Evolutionary conservation across 1,140 invertebrate species (phyloP), one percentile per base, ranked within the genome.

Genomic region (Subanguina moxae): DNA sequence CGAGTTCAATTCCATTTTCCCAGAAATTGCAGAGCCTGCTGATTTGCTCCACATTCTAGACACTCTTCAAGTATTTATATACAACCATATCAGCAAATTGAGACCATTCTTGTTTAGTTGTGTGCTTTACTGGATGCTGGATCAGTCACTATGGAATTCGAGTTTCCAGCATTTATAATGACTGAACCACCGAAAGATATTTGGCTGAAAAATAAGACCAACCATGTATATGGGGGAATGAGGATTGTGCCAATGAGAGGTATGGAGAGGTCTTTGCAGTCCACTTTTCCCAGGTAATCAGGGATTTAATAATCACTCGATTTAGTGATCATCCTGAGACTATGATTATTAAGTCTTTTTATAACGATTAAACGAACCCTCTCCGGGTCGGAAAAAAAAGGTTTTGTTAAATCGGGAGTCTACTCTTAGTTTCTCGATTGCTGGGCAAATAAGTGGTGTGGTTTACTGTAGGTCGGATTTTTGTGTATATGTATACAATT

Each of bases 151-250:
- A 38, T 38, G 32, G 89, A 90, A 82, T 91, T 89, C 78, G 90
- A 91, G 84, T 90, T 92, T 80, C 90, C 90, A 0, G 88, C 88
- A 76, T 88, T 90, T 73, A 91, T 90, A 82, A 84, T 89, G 52
- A 86, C 88, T 11, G 89, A 90, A 79, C 87, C 88, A 13, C 81
- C 90, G 17, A 87, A 88, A 32, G 89, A 89, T 42, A 82, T 90
- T 23, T 91, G 90, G 90, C 87, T 89, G 71, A 84, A 86, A 32
- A 86, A 88, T 78, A 86, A 88, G 74, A 84, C 86, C 19, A 81
- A 85, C 43, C 88, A 88, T 70, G 78, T 87, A 32, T 90, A 91
- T 78, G 88, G 88, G 19, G 90, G 90, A 45, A 83, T 90, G 46
- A 82, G 88, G 48, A 69, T 76, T 27, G 45, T 74, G 38, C 80